Conservation (phyloP, 2,888 invertebrate species). For the Crioceris asparagi region DNA sequence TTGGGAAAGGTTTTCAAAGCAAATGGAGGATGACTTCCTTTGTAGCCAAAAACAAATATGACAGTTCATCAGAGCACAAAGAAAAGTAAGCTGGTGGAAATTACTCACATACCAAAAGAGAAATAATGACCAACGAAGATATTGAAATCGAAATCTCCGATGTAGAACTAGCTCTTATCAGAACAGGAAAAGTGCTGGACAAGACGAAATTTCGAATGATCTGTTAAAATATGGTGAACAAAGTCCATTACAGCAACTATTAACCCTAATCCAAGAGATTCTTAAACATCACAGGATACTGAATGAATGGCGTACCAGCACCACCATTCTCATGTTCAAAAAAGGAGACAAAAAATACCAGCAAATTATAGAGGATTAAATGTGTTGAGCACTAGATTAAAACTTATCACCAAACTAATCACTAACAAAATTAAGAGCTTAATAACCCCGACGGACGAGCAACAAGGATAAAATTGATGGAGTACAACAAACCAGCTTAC, state of each 20-base stretch:
- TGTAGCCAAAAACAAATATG: not conserved
- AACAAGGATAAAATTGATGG: too few species aligned
- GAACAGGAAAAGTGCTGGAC: too few species aligned
- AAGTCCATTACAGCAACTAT: not conserved
- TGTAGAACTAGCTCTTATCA: too few species aligned
- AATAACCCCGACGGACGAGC: too few species aligned
- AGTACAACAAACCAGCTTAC: too few species aligned
- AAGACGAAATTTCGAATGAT: not conserved
- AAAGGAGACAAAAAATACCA: not conserved
- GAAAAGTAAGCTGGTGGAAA: not conserved
- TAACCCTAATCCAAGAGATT: not conserved
- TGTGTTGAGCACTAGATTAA: too few species aligned
- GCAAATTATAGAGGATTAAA: not conserved
- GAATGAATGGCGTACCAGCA: not conserved
- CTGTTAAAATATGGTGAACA: too few species aligned
- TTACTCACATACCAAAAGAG: not conserved
- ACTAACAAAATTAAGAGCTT: too few species aligned
- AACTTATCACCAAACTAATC: too few species aligned
- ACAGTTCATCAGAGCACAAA: not conserved
- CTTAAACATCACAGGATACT: not conserved
- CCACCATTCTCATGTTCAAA: too few species aligned
- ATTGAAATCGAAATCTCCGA: not conserved
- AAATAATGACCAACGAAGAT: not conserved
- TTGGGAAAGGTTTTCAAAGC: slow-evolving; percentile 1
- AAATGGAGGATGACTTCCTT: not conserved